Evolutionary conservation across 2,113 vertebrate genomes (phyloP), one percentile per base, ranked within the genome.

Genomic region (Ageneiosus marmoratus): DNA sequence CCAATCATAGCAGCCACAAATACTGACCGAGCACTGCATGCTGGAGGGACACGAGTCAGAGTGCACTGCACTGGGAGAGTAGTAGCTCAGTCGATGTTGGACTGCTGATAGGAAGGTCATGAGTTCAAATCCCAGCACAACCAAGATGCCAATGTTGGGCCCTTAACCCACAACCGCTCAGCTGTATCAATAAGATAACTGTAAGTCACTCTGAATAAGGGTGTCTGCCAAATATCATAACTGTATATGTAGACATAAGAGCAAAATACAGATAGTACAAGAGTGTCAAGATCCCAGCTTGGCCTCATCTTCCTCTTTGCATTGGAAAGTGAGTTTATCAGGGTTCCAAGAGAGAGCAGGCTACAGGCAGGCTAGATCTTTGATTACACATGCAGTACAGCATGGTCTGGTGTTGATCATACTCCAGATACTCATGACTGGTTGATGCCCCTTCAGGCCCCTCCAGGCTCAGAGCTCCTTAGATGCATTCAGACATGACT

Each of bases 401-500:
- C 56, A 67, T 22, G 34, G 48, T 55, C 16, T 10, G 13, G 32
- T 8, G 15, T 55, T 18, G 4, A 10, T 55, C n/a, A 58, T 22
- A 22, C 65, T 46, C 16, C 67, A 73, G 51, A 50, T 18, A 18
- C 34, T 77, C 56, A 20, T 24, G 29, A 56, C 37, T 5, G 32
- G 24, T 24, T 73, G 44, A 55, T 60, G 37, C 56, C 50, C 34
- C 34, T 46, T 24, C 27, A 50, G 2, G 6, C 29, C 60, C 32
- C 77, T 60, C 58, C 41, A 75, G 34, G 13, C 24, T 48, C 58
- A 34, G 22, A 2, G 18, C 37, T 67, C 34, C 22, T 79, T 93
- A 87, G 86, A 94, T 89, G 82, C 92, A 93, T 70, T 95, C 92
- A 5, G 93, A 93, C 34, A 95, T 80, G 62, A 93, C 83, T 83